These are phyloP conservation scores for Agonopterix heracliana DNA, from an alignment of 2,888 invertebrate species.

Conservation along the genomic window DNA sequence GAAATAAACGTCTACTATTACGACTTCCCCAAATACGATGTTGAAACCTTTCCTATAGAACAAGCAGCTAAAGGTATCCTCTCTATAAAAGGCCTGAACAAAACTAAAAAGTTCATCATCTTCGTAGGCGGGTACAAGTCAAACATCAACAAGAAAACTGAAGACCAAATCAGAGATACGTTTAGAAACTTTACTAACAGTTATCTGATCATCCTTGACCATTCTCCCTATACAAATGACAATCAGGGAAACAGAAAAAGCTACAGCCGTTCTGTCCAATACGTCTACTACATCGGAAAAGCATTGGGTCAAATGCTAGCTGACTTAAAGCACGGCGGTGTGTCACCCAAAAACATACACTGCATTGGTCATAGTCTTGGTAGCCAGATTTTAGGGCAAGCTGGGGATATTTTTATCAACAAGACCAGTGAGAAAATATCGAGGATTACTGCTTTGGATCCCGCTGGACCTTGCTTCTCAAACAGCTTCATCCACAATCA, in stretches of 20 bases:
- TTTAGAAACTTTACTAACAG: constrained; percentile 51
- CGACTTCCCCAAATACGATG: constrained; percentile 40
- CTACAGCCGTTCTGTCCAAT: constrained; percentile 57
- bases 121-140: constrained; percentile 62
- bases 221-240: constrained; percentile 58
- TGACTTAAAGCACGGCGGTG: constrained; percentile 35
- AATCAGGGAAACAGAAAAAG: constrained; percentile 47
- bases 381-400: constrained; percentile 53
- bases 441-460: constrained; percentile 59
- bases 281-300: constrained; percentile 58
- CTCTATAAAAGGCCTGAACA: constrained; percentile 34
- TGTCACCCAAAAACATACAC: constrained; percentile 50
- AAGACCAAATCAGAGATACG: constrained; percentile 46
- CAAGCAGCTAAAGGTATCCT: constrained; percentile 51
- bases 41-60: constrained; percentile 36
- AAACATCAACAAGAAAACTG: constrained; percentile 50
- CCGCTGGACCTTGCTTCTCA: constrained; percentile 65
- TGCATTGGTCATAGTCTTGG: constrained; percentile 64
- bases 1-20: constrained; percentile 53
- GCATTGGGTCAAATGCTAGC: constrained; percentile 48
- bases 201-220: constrained; percentile 63
- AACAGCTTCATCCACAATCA: constrained; percentile 56
- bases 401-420: constrained; percentile 43
- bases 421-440: constrained; percentile 42
- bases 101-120: constrained; percentile 44